Evolutionary conservation across 1,140 invertebrate species (phyloP).

Genomic region (Lucilia cuprina): DNA sequence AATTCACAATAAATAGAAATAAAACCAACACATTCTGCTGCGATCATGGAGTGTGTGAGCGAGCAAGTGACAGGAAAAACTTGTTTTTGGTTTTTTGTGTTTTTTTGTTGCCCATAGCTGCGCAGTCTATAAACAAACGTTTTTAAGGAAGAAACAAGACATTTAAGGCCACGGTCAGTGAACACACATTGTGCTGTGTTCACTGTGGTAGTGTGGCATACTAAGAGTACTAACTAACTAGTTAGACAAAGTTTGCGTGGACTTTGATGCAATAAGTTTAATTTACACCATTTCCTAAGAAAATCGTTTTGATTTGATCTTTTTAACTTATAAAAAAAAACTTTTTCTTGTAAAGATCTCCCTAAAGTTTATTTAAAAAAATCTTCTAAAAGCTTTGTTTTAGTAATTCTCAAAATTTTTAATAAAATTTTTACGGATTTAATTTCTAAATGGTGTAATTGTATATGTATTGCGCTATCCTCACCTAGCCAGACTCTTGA

Average conservation of each 20-base stretch:
- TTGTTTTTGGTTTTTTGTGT: conserved; percentile 16
- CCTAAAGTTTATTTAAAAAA: no score
- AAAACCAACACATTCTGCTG: background rate
- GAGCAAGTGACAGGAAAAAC: conserved; percentile 28
- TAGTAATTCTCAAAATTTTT: no score
- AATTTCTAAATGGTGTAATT: no score
- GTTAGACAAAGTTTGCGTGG: background rate
- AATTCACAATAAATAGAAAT: background rate
- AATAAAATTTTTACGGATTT: no score
- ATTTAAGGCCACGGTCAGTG: conserved; percentile 31
- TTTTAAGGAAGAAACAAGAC: conserved; percentile 29
- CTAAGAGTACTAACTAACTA: background rate
- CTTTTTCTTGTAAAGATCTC: no score
- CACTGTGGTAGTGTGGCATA: background rate
- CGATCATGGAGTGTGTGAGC: no score
- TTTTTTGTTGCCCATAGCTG: background rate
- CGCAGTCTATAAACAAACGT: background rate
- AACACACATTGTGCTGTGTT: background rate
- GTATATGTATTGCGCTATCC: no score
- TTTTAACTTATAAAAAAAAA: no score
- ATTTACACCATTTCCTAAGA: background rate
- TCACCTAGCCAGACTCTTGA: background rate
- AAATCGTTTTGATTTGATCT: no score
- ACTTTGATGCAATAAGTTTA: background rate
- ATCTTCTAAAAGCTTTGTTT: no score